Conservation (phyloP, 2,888 invertebrate species). For the Caenorhabditis sinica region DNA sequence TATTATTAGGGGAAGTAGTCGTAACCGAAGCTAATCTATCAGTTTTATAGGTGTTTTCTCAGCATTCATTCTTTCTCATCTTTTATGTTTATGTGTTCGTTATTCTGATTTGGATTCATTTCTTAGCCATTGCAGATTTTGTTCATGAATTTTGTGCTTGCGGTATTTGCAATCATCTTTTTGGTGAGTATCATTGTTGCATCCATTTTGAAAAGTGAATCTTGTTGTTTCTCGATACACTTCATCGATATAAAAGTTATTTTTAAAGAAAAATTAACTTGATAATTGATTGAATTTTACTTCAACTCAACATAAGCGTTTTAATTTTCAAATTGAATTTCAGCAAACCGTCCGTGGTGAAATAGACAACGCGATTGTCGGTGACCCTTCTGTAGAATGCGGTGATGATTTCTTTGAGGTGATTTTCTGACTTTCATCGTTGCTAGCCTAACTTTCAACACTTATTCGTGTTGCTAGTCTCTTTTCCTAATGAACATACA, state of each 20-base stretch:
- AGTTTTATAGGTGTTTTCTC: constrained; percentile 65
- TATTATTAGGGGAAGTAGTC: constrained; percentile 42
- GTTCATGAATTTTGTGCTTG: constrained; percentile 57
- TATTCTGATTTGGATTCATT: constrained; percentile 3
- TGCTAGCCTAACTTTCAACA: background rate
- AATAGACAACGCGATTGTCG: constrained; percentile 75
- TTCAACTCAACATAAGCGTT: too few species aligned
- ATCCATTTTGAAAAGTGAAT: background rate
- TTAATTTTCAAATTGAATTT: constrained; percentile 24
- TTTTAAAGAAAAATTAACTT: too few species aligned
- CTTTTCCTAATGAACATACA: background rate
- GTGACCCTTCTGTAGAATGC: constrained; percentile 81
- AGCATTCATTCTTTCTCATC: constrained; percentile 5
- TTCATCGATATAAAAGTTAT: too few species aligned
- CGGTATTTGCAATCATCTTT: constrained; percentile 45
- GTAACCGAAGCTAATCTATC: constrained; percentile 60
- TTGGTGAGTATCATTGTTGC: constrained; percentile 27
- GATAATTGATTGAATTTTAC: too few species aligned
- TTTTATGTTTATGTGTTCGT: constrained; percentile 10
- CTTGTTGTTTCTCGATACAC: too few species aligned
- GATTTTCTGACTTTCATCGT: background rate
- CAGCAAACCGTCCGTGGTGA: constrained; percentile 55
- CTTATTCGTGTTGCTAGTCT: too few species aligned
- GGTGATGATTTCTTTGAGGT: constrained; percentile 78
- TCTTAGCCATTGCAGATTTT: constrained; percentile 34